A percentile compares a stretch with the other conserved stretches of the same genome.
These are phyloP conservation scores for Ondatra zibethicus DNA, from an alignment of 2,113 vertebrate species.

Conservation along the genomic window DNA sequence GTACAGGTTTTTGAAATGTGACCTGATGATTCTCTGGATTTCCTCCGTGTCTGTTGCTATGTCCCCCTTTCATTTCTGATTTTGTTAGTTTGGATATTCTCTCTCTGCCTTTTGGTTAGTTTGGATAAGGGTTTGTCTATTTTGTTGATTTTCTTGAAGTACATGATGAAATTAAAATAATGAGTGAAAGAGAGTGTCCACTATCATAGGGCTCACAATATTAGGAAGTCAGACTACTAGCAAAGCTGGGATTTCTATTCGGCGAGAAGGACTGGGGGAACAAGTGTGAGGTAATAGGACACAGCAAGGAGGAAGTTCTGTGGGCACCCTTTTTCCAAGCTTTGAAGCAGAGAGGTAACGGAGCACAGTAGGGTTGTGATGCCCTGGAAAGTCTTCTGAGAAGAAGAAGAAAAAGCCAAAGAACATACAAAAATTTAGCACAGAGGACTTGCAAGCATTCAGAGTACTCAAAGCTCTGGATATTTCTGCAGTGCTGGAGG, in stretches of 20 bases:
- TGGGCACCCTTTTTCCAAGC: not conserved
- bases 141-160: too few species aligned
- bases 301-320: not conserved
- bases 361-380: not conserved
- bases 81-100: too few species aligned
- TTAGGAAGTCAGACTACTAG: not conserved
- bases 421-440: not conserved
- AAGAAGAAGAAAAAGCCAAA: not conserved
- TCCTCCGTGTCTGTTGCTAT: too few species aligned
- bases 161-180: not conserved
- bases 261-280: not conserved
- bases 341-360: not conserved
- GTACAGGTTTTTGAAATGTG: too few species aligned
- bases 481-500: not conserved
- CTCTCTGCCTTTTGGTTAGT: too few species aligned
- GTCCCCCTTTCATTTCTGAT: too few species aligned
- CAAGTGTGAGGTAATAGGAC: not conserved
- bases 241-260: not conserved
- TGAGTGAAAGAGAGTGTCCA: not conserved
- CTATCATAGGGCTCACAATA: not conserved
- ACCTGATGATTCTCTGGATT: too few species aligned
- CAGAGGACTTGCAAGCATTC: not conserved
- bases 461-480: not conserved
- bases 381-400: not conserved
- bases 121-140: too few species aligned